These are phyloP conservation scores for Aegithalos caudatus DNA, from an alignment of 2,113 vertebrate genomes.

Conservation along the genomic window DNA sequence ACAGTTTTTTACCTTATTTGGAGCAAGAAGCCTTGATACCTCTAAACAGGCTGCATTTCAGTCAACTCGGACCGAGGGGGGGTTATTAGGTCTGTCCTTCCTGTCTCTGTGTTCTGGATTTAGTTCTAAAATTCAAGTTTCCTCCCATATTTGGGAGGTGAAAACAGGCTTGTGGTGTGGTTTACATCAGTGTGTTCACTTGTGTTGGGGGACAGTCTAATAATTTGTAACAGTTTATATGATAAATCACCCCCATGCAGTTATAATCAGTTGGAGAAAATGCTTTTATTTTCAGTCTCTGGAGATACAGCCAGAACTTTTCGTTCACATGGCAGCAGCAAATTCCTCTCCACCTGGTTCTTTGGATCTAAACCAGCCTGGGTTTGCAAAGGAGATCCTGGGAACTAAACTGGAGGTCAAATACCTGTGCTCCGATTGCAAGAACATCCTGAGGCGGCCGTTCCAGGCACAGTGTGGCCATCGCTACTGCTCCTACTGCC, in stretches of 20 bases:
- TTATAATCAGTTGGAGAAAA: neutral
- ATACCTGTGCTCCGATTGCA: slow-evolving; percentile 89
- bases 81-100: neutral
- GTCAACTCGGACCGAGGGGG: fast-evolving
- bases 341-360: slow-evolving; percentile 86
- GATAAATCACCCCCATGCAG: neutral
- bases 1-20: neutral
- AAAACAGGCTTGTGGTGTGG: neutral
- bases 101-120: neutral
- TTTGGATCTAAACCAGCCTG: slow-evolving; percentile 83
- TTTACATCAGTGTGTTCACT: neutral
- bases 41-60: neutral
- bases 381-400: slow-evolving; percentile 86
- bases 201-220: neutral
- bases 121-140: neutral
- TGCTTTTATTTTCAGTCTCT: slow-evolving; percentile 37
- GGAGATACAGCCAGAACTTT: neutral
- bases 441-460: slow-evolving; percentile 84
- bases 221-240: neutral
- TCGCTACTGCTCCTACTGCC: slow-evolving; percentile 88
- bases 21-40: neutral
- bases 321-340: slow-evolving; percentile 78
- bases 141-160: fast-evolving
- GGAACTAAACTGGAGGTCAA: slow-evolving; percentile 88
- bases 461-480: slow-evolving; percentile 93